These are phyloP conservation scores for Sebastes kiyomatsui DNA, from an alignment of 2,797 vertebrate genomes.

Conservation along the genomic window DNA sequence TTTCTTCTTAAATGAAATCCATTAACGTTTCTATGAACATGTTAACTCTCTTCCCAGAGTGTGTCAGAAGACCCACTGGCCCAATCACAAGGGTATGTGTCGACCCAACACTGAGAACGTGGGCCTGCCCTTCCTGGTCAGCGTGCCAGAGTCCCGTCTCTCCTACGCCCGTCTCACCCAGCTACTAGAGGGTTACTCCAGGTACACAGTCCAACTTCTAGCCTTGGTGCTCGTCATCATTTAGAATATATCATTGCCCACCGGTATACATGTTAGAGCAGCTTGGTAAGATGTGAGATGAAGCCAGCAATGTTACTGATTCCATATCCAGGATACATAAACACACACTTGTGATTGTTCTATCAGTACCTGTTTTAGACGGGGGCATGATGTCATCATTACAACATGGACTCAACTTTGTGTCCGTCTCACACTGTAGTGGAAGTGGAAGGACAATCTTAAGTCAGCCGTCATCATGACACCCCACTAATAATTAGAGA, in stretches of 20 bases:
- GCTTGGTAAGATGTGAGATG: neutral
- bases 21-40: neutral
- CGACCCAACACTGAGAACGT: conserved; percentile 90
- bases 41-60: conserved; percentile 71
- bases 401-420: neutral
- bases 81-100: conserved; percentile 90
- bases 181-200: conserved; percentile 94
- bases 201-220: conserved; percentile 75
- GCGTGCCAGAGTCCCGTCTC: conserved; percentile 92
- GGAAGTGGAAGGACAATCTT: neutral
- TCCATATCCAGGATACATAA: neutral
- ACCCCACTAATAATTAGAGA: neutral
- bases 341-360: neutral
- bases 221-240: neutral
- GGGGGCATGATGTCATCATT: neutral
- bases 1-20: neutral
- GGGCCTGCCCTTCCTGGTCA: conserved; percentile 95
- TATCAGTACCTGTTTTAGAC: neutral
- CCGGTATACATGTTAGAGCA: neutral
- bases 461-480: too few relatives aligned
- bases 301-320: neutral
- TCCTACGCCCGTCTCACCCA: conserved; percentile 91
- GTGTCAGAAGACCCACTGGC: conserved; percentile 97
- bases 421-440: too few relatives aligned
- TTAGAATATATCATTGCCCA: neutral